These are phyloP conservation scores for Clamator glandarius DNA, from an alignment of 2,797 vertebrate species.

Conservation along the genomic window DNA sequence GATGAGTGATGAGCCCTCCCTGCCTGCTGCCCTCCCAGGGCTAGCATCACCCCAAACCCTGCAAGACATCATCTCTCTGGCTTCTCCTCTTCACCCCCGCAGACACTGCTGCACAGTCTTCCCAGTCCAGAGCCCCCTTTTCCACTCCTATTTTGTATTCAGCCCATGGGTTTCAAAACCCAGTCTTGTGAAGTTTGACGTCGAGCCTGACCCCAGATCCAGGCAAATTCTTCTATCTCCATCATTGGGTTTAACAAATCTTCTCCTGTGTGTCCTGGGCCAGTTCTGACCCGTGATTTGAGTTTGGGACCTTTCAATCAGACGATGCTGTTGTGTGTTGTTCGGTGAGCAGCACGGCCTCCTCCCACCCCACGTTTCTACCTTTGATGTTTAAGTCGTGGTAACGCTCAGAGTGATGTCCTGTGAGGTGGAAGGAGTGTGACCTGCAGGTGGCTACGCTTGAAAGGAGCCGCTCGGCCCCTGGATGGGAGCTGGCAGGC, in stretches of 20 bases:
- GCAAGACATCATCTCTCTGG: neutral
- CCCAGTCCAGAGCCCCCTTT: neutral
- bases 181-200: rapidly evolving
- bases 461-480: neutral
- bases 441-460: neutral
- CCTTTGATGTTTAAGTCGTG: neutral
- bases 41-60: neutral
- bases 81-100: neutral
- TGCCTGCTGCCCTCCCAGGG: neutral
- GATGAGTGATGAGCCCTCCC: neutral
- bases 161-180: neutral
- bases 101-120: neutral
- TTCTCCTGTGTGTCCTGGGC: neutral
- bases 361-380: neutral
- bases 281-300: neutral
- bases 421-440: neutral
- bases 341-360: neutral
- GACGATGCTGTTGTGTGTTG: neutral
- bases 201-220: neutral
- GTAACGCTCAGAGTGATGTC: neutral
- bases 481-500: neutral
- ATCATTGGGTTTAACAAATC: neutral
- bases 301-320: neutral
- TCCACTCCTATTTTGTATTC: neutral
- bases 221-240: neutral